Base-by-base conservation (phyloP, 1,140 invertebrate species). In the Venturia canescens region DNA sequence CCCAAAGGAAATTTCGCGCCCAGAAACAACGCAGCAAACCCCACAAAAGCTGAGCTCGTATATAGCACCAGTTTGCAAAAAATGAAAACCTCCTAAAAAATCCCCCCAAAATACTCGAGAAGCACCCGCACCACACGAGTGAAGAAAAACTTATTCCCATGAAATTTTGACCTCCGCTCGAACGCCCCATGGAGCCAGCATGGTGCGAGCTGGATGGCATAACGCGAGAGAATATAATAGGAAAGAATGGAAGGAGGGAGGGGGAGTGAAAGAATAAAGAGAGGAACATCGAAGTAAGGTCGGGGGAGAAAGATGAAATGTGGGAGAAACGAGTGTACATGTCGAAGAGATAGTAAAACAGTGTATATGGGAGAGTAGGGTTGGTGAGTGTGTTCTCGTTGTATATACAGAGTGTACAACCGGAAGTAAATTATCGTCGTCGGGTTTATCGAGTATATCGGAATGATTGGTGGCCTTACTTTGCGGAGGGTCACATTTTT, bases 361-460 rank as follows among this genome's bases (percentile, higher is more conserved):
- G 50, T 18, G 29, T 69, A 31, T 26, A 31, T 21, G 23, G 15
- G 66, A 69, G 26, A 27, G 60, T 27, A 26, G 60, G 23, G 21
- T 26, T 23, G 23, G 60, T 63, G 60, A 23, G 60, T 63, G 53
- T 57, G n/a, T 23, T 63, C 23, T 63, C 60, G 60, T 69, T 18
- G 27, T 69, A 31, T 80, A 71, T 74, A 23, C 38, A 27, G 78
- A 79, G 29, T 27, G 69, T 70, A 27, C 50, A 29, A 21, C 69
- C 78, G 78, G 78, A 80, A 80, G 78, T 74, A 74, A 77, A 80
- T 80, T 80, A 80, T 80, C 78, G 48, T 80, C 78, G 50, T 53
- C 21, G 66, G 78, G 71, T 48, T 80, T 72, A 80, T 80, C 70
- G 78, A 80, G 48, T 80, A 77, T 77, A 80, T 80, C 70, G 50